Evolutionary conservation across 2,797 vertebrate species (phyloP).

Genomic region (Catostomus latipinnis): DNA sequence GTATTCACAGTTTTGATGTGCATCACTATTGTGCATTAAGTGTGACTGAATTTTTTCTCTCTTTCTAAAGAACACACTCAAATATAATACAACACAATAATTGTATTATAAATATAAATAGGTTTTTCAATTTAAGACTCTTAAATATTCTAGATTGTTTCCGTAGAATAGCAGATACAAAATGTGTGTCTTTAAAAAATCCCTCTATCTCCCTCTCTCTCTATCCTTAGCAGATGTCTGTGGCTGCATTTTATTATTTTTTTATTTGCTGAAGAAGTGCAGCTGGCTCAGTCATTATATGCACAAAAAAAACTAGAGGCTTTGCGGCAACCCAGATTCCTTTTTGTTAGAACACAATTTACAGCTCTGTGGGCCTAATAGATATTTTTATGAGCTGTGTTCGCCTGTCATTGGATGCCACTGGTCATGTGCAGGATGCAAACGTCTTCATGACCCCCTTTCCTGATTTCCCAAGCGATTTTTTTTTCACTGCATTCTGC

Average conservation of each 20-base stretch:
- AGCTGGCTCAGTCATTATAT: slow-evolving; percentile 85
- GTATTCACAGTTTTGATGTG: not conserved
- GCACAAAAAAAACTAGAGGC: slow-evolving; percentile 85
- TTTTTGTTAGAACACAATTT: slow-evolving; percentile 99
- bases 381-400: slow-evolving; percentile 98
- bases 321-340: slow-evolving; percentile 93
- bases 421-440: slow-evolving; percentile 98
- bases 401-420: slow-evolving; percentile 96
- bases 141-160: too few species aligned
- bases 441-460: slow-evolving; percentile 96
- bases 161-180: not conserved
- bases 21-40: not conserved
- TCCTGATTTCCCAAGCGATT: slow-evolving; percentile 95
- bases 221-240: slow-evolving; percentile 18
- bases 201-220: not conserved
- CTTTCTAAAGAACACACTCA: too few species aligned
- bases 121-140: too few species aligned
- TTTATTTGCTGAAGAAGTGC: slow-evolving; percentile 60
- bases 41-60: not conserved
- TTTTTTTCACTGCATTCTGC: slow-evolving; percentile 88
- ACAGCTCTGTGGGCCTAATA: slow-evolving; percentile 91
- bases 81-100: too few species aligned
- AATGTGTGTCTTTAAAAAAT: slow-evolving; percentile 3
- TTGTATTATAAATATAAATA: too few species aligned
- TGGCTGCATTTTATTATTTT: not conserved